Conservation (phyloP, 2,113 vertebrate genomes). For the Archocentrus centrarchus region DNA sequence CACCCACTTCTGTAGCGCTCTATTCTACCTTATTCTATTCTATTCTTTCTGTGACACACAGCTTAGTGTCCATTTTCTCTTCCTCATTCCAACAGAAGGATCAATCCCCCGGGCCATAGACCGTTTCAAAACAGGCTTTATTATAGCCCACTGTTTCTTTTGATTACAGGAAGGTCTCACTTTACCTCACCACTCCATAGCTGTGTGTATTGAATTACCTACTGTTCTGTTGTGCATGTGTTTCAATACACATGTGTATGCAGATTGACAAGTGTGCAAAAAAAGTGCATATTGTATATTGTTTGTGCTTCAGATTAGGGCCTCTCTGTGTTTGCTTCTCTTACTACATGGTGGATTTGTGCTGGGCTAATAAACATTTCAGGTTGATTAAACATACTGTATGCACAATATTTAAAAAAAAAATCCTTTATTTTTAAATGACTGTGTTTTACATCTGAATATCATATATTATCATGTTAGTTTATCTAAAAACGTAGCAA, state of each 20-base stretch:
- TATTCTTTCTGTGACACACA: constrained; percentile 22
- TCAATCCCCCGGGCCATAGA: constrained; percentile 62
- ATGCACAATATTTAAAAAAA: not conserved
- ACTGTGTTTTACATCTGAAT: too few relatives aligned
- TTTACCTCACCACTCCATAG: constrained; percentile 71
- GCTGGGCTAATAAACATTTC: not conserved
- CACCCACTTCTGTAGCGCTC: constrained; percentile 37
- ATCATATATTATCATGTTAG: not conserved
- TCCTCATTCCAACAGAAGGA: constrained; percentile 66
- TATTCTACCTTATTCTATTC: constrained; percentile 26
- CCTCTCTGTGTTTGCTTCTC: constrained; percentile 6
- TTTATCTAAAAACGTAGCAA: constrained; percentile 8
- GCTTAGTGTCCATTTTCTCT: constrained; percentile 57
- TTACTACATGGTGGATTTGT: not conserved
- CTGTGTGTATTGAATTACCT: constrained; percentile 60
- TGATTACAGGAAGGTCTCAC: constrained; percentile 77
- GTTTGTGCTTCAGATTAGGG: constrained; percentile 25
- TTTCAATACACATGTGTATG: constrained; percentile 24
- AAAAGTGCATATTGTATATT: not conserved
- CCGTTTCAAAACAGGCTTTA: constrained; percentile 68
- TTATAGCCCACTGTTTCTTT: constrained; percentile 74
- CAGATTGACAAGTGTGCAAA: constrained; percentile 5
- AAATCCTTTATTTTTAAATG: not conserved
- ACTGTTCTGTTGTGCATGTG: constrained; percentile 17
- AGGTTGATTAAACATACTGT: not conserved